Evolutionary conservation across 2,888 invertebrate species (phyloP).

Genomic region (Lepidocyrtoides sp.): DNA sequence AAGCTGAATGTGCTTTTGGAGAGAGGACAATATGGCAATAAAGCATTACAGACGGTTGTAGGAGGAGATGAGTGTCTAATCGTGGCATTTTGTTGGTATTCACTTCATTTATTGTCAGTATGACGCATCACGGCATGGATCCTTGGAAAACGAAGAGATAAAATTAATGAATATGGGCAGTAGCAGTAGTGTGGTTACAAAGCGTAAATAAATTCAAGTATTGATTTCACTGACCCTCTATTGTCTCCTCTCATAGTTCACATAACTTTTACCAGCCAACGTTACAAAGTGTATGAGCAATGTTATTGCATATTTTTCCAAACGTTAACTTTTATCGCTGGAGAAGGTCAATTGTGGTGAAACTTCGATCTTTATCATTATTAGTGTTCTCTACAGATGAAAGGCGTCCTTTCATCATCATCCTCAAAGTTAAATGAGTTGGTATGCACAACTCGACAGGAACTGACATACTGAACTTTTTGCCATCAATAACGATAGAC

Average conservation of each 20-base stretch:
- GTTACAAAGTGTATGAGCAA: background rate
- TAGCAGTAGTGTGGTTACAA: background rate
- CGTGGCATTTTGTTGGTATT: background rate
- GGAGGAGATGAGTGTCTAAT: background rate
- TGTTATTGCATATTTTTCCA: background rate
- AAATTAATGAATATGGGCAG: background rate
- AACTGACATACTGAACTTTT: no score
- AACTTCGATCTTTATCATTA: background rate
- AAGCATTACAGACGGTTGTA: background rate
- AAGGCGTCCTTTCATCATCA: no score
- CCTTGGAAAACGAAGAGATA: background rate
- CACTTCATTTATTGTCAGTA: background rate
- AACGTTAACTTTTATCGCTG: background rate
- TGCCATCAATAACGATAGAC: no score
- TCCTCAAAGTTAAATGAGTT: no score
- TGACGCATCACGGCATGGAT: background rate
- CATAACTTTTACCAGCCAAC: background rate
- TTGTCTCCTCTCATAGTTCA: background rate
- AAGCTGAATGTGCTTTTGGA: no score
- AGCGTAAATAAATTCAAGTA: background rate
- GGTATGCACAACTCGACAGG: no score
- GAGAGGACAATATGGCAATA: background rate
- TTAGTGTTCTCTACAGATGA: no score
- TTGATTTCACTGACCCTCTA: slow-evolving; percentile 3
- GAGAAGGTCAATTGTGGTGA: background rate